Evolutionary conservation across 2,113 vertebrate species (phyloP).

Genomic region (Zootoca vivipara): DNA sequence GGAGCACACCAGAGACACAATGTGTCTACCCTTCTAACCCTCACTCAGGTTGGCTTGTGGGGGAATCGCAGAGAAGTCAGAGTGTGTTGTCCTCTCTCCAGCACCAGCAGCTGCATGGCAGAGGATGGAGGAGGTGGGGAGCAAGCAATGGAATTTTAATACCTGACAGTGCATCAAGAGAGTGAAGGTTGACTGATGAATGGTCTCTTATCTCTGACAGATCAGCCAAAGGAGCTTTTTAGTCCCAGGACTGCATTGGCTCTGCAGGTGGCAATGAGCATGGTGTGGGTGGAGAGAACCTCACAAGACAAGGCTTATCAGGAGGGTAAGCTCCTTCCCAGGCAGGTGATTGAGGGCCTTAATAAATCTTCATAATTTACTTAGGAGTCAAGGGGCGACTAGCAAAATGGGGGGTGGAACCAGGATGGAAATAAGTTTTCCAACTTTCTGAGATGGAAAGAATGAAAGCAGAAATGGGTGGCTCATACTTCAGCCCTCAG

Average conservation of each 20-base stretch:
- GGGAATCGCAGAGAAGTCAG: not conserved
- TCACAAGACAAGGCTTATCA: not conserved
- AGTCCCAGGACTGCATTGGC: not conserved
- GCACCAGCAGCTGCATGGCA: not conserved
- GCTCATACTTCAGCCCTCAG: not conserved
- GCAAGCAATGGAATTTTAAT: not conserved
- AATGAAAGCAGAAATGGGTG: not conserved
- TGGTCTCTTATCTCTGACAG: not conserved
- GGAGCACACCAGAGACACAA: rapidly evolving
- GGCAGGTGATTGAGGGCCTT: not conserved
- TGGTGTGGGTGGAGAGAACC: not conserved
- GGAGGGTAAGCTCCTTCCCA: not conserved
- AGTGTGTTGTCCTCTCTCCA: not conserved
- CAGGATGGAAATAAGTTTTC: not conserved
- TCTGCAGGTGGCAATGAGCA: not conserved
- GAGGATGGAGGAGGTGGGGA: not conserved
- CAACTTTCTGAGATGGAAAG: rapidly evolving
- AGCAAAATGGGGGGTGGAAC: not conserved
- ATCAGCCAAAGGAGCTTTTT: not conserved
- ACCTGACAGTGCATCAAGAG: not conserved
- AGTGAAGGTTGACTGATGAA: not conserved
- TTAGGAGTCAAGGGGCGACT: not conserved
- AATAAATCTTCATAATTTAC: not conserved
- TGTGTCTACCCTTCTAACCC: not conserved
- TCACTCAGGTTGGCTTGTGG: not conserved